phyloP scores from a whole-genome alignment of 2,888 invertebrate genomes.

The Phaonia tiefii region DNA sequence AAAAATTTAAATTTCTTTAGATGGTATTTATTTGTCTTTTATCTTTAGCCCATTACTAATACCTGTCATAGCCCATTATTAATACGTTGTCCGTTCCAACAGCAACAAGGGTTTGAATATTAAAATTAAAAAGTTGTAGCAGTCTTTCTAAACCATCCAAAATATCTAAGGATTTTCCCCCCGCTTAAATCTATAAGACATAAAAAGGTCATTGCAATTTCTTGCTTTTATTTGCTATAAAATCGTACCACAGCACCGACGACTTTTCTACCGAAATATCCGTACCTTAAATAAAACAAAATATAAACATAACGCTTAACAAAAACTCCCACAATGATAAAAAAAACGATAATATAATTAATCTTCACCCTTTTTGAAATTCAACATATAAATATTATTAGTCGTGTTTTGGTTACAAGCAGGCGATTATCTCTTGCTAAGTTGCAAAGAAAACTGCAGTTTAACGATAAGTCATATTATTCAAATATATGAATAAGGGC shows the following conservation, averaged over 20 bases:
- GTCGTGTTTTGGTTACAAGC: too few species aligned
- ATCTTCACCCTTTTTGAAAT: too few species aligned
- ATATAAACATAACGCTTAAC: not conserved
- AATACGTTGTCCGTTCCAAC: slow-evolving; percentile 28
- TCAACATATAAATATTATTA: too few species aligned
- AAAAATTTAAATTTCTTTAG: too few species aligned
- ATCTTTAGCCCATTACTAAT: too few species aligned
- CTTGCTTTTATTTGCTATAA: slow-evolving; percentile 9
- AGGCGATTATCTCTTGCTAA: too few species aligned
- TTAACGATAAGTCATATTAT: too few species aligned
- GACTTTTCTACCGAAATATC: slow-evolving; percentile 38
- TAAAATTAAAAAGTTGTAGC: slow-evolving; percentile 18
- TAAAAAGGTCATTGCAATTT: slow-evolving; percentile 34
- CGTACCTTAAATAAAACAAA: slow-evolving; percentile 12
- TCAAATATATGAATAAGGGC: too few species aligned
- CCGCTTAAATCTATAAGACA: slow-evolving; percentile 32
- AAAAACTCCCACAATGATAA: not conserved
- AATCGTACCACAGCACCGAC: slow-evolving; percentile 22
- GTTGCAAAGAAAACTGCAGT: too few species aligned
- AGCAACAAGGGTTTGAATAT: slow-evolving; percentile 23
- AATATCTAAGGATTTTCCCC: slow-evolving; percentile 17
- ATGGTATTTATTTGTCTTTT: slow-evolving; percentile 4
- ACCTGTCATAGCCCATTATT: slow-evolving; percentile 15
- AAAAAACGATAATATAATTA: not conserved
- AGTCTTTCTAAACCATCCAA: too few species aligned